A percentile compares a stretch with the other conserved stretches of the same genome.
Conservation (phyloP, 2,888 invertebrate species). For the Matsumyia berberina region DNA sequence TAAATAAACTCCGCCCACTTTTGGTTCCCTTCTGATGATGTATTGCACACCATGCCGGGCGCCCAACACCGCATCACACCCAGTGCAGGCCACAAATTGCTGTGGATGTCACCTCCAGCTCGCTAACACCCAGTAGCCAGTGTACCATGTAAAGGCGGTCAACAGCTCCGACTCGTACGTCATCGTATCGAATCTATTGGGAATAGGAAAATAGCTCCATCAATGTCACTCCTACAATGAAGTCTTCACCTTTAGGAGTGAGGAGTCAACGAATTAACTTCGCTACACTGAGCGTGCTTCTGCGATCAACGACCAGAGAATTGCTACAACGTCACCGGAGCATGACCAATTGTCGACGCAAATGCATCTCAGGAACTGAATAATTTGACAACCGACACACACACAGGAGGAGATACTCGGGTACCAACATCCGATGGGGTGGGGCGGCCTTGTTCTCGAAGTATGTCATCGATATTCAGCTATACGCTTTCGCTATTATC, state of each 20-base stretch:
- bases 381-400: constrained; percentile 31
- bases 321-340: constrained; percentile 15
- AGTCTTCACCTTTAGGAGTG: constrained; percentile 18
- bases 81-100: constrained; percentile 1
- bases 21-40: too few relatives aligned
- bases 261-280: constrained; percentile 14
- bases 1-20: too few relatives aligned
- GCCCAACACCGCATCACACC: not conserved
- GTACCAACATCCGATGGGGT: constrained; percentile 35
- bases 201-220: constrained; percentile 19
- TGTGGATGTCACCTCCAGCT: not conserved
- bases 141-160: constrained; percentile 20
- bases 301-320: constrained; percentile 10
- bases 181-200: constrained; percentile 15
- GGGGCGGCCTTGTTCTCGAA: constrained; percentile 33
- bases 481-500: constrained; percentile 55
- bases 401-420: not conserved
- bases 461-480: constrained; percentile 28
- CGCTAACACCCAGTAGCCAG: not conserved
- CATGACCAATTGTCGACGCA: constrained; percentile 13
- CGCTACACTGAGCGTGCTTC: constrained; percentile 3
- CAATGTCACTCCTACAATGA: constrained; percentile 20
- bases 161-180: constrained; percentile 9
- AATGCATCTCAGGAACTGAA: constrained; percentile 27
- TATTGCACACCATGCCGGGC: too few relatives aligned